phyloP scores from a whole-genome alignment of 2,888 invertebrate genomes.

The Sacculina carcini region DNA sequence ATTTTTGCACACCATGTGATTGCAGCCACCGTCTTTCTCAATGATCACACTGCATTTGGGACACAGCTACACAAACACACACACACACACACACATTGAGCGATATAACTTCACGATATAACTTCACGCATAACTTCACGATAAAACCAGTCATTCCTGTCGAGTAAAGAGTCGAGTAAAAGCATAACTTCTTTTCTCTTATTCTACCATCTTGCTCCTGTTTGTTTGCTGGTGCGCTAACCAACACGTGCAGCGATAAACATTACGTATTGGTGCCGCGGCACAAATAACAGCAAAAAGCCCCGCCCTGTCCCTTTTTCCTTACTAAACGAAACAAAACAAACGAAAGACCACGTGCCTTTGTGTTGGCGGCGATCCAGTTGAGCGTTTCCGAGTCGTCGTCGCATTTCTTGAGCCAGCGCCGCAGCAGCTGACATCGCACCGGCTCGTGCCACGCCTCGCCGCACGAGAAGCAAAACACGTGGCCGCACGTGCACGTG shows the following conservation, averaged over 20 bases:
- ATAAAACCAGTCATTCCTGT: conserved; percentile 2
- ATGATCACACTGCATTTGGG: conserved; percentile 94
- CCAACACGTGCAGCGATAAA: not conserved
- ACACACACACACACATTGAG: too few relatives aligned
- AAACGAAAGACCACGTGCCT: too few relatives aligned
- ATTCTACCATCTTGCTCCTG: too few relatives aligned
- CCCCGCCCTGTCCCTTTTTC: too few relatives aligned
- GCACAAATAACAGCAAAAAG: too few relatives aligned
- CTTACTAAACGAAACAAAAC: too few relatives aligned
- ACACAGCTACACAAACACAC: too few relatives aligned
- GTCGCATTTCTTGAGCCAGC: conserved; percentile 97
- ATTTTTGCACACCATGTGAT: conserved; percentile 98
- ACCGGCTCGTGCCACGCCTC: conserved; percentile 98
- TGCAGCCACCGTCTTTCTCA: conserved; percentile 92
- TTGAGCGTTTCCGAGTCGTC: conserved; percentile 97
- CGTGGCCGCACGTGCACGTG: conserved; percentile 70
- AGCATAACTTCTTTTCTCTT: too few relatives aligned
- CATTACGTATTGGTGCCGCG: too few relatives aligned
- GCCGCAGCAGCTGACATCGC: conserved; percentile 64
- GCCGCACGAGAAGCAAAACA: conserved; percentile 86
- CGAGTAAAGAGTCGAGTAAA: not conserved
- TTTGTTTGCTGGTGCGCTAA: not conserved
- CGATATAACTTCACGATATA: not conserved
- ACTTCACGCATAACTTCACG: not conserved
- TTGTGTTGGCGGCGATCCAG: conserved; percentile 98